These are phyloP conservation scores for Aporrectodea caliginosa DNA, from an alignment of 1,140 invertebrate species.

Conservation along the genomic window DNA sequence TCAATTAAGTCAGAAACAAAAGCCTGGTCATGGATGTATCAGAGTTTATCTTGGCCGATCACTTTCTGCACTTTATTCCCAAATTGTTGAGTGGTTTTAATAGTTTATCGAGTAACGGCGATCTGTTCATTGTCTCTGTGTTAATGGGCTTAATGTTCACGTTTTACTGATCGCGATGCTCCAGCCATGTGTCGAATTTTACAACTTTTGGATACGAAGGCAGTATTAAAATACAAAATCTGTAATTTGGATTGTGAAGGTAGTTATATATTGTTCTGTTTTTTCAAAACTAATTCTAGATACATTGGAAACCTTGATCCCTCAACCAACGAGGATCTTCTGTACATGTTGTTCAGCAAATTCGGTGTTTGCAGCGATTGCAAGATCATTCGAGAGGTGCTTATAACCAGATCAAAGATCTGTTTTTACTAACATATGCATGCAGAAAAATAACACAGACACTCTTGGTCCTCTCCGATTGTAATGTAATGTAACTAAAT, in stretches of 20 bases:
- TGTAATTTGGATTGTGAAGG: neutral
- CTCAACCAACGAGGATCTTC: conserved; percentile 85
- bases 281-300: conserved; percentile 53
- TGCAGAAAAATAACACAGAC: neutral
- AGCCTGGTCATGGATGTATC: neutral
- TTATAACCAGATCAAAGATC: no score
- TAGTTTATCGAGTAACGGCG: neutral
- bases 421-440: neutral
- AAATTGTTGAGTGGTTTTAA: no score
- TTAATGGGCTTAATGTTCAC: neutral
- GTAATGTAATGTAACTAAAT: neutral
- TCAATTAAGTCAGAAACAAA: neutral
- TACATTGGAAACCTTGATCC: conserved; percentile 96
- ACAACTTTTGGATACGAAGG: neutral
- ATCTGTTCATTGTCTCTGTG: neutral
- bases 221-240: neutral
- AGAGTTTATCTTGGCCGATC: neutral
- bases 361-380: conserved; percentile 94
- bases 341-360: conserved; percentile 88
- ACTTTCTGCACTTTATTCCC: no score
- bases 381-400: conserved; percentile 92
- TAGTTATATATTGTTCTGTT: no score
- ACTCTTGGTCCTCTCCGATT: neutral
- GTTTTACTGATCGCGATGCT: neutral
- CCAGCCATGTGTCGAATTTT: neutral